phyloP scores from a whole-genome alignment of 2,113 vertebrate genomes.

The Otolemur garnettii region DNA sequence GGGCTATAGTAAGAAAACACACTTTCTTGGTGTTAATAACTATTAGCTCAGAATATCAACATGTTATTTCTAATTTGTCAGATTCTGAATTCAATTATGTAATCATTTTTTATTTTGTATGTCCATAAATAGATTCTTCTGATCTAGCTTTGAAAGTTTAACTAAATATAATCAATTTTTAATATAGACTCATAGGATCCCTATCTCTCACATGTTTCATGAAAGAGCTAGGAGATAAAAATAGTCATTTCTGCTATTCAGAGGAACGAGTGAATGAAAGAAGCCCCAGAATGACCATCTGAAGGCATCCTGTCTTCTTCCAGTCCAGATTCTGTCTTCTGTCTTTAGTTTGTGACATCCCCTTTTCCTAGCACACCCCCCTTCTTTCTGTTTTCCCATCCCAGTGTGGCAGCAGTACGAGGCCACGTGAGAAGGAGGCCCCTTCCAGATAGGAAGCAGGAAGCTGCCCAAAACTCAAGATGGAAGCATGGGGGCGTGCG shows the following conservation, averaged over 20 bases:
- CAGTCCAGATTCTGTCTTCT: background rate
- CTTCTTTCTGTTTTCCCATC: background rate
- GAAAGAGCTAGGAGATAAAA: background rate
- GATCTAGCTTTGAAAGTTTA: background rate
- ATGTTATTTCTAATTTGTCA: constrained; percentile 77
- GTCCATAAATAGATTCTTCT: background rate
- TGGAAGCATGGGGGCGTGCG: background rate
- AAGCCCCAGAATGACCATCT: background rate
- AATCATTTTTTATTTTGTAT: constrained; percentile 38
- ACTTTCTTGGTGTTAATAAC: constrained; percentile 68
- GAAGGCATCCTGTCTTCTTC: background rate
- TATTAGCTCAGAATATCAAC: constrained; percentile 72
- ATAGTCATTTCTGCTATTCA: background rate
- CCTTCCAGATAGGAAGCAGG: background rate
- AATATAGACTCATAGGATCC: background rate
- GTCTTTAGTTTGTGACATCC: background rate
- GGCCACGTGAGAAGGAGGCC: background rate
- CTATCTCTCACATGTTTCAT: constrained; percentile 2
- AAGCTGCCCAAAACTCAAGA: background rate
- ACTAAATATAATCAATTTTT: constrained; percentile 34
- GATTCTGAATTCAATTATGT: constrained; percentile 49
- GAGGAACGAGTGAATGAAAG: constrained; percentile 8
- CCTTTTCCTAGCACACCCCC: background rate
- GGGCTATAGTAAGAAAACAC: constrained; percentile 63
- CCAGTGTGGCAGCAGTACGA: background rate